A percentile compares a stretch with the other conserved stretches of the same genome.
phyloP scores from a whole-genome alignment of 2,797 vertebrate genomes.

The Schizopygopsis pylzovi region DNA sequence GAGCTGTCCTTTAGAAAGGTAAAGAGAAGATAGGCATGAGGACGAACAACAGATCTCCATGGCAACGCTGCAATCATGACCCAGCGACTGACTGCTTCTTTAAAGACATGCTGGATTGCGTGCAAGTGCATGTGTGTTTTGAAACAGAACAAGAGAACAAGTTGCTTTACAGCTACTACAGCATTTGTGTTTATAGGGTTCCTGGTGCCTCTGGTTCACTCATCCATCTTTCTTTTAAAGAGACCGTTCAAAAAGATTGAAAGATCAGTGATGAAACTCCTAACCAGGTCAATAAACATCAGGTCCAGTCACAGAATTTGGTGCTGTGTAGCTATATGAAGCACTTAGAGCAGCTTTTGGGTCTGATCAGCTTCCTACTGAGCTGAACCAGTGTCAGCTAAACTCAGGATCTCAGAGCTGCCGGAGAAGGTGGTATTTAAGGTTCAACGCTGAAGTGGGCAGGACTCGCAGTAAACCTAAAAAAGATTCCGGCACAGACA shows the following conservation, averaged over 20 bases:
- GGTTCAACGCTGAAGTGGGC: slow-evolving; percentile 28
- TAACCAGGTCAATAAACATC: slow-evolving; percentile 17
- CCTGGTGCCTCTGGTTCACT: neutral
- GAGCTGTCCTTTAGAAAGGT: slow-evolving; percentile 53
- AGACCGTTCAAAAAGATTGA: slow-evolving; percentile 27
- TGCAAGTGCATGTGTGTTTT: slow-evolving; percentile 34
- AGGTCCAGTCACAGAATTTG: neutral
- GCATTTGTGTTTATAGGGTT: slow-evolving; percentile 23
- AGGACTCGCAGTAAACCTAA: slow-evolving; percentile 47
- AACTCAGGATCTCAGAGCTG: slow-evolving; percentile 26
- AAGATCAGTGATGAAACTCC: slow-evolving; percentile 34
- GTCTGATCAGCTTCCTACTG: slow-evolving; percentile 19
- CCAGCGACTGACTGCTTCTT: slow-evolving; percentile 36
- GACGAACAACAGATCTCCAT: slow-evolving; percentile 75
- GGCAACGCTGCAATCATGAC: slow-evolving; percentile 72
- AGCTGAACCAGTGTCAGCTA: slow-evolving; percentile 26
- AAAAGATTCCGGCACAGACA: slow-evolving; percentile 41
- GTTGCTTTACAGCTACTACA: slow-evolving; percentile 15
- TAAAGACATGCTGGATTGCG: slow-evolving; percentile 46
- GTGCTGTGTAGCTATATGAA: neutral
- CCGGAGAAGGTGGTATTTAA: slow-evolving; percentile 36
- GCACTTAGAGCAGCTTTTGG: neutral
- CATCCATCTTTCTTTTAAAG: slow-evolving; percentile 1
- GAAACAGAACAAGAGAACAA: neutral
- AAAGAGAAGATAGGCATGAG: slow-evolving; percentile 59